Percentiles rank a stretch among this genome's conserved stretches.
These are phyloP conservation scores for Orius insidiosus DNA, from an alignment of 1,140 invertebrate genomes.

Conservation along the genomic window DNA sequence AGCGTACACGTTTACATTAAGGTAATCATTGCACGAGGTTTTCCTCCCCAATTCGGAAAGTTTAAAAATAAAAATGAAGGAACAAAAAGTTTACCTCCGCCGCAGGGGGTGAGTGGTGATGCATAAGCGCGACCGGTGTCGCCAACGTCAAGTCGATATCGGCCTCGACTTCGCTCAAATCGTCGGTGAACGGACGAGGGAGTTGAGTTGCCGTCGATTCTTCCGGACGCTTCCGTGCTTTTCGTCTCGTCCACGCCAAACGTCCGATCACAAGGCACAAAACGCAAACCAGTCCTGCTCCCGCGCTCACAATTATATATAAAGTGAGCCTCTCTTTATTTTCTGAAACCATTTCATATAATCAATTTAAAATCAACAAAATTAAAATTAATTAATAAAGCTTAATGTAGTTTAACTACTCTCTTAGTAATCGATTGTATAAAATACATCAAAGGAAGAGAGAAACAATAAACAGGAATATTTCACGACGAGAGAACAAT, in stretches of 20 bases:
- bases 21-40: too few relatives aligned
- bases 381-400: too few relatives aligned
- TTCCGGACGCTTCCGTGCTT: constrained; percentile 32
- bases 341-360: constrained; percentile 36
- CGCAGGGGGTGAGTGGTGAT: constrained; percentile 15
- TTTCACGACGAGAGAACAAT: too few relatives aligned
- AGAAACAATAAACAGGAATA: too few relatives aligned
- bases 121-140: constrained; percentile 18
- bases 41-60: too few relatives aligned
- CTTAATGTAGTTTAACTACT: too few relatives aligned
- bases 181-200: constrained; percentile 42
- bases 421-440: not conserved
- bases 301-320: constrained; percentile 53
- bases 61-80: not conserved
- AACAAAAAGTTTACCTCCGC: constrained; percentile 15
- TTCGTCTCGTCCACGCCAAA: constrained; percentile 40
- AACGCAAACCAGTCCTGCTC: constrained; percentile 45
- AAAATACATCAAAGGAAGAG: too few relatives aligned
- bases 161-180: constrained; percentile 52
- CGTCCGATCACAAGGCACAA: constrained; percentile 46
- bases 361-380: not conserved
- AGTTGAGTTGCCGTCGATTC: constrained; percentile 36
- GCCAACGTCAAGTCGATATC: constrained; percentile 39
- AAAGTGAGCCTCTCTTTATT: constrained; percentile 61
- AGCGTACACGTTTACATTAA: too few relatives aligned